Conservation (phyloP, 2,113 vertebrate genomes). For the Leucosticte australis region DNA sequence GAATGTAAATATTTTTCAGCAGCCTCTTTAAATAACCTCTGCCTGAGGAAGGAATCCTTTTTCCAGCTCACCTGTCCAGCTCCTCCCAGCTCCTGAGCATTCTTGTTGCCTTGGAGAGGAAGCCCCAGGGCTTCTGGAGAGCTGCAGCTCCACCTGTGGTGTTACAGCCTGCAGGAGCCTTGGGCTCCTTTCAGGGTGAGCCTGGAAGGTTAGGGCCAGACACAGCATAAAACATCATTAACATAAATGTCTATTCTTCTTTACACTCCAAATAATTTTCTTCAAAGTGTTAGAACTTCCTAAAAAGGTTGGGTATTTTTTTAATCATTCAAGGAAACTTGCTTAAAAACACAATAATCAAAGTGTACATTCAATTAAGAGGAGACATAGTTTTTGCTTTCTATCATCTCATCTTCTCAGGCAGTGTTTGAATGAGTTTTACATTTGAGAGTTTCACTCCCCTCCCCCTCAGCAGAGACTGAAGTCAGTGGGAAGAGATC, state of each 20-base stretch:
- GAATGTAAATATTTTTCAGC: not conserved
- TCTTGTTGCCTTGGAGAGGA: not conserved
- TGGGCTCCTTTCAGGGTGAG: not conserved
- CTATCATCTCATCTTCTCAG: not conserved
- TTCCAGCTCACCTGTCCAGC: not conserved
- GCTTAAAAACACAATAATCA: not conserved
- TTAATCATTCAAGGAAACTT: not conserved
- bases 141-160: not conserved
- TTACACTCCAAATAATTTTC: not conserved
- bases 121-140: not conserved
- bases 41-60: not conserved
- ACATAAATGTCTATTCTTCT: not conserved
- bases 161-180: not conserved
- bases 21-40: not conserved
- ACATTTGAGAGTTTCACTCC: not conserved
- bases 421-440: not conserved
- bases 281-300: not conserved
- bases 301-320: rapidly evolving
- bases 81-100: not conserved
- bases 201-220: not conserved
- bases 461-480: not conserved
- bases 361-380: not conserved
- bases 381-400: not conserved
- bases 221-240: not conserved
- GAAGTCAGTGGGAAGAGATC: not conserved